A percentile compares a stretch with the other conserved stretches of the same genome.
These are phyloP conservation scores for Hippocampus barbouri DNA, from an alignment of 2,113 vertebrate genomes.

Conservation along the genomic window DNA sequence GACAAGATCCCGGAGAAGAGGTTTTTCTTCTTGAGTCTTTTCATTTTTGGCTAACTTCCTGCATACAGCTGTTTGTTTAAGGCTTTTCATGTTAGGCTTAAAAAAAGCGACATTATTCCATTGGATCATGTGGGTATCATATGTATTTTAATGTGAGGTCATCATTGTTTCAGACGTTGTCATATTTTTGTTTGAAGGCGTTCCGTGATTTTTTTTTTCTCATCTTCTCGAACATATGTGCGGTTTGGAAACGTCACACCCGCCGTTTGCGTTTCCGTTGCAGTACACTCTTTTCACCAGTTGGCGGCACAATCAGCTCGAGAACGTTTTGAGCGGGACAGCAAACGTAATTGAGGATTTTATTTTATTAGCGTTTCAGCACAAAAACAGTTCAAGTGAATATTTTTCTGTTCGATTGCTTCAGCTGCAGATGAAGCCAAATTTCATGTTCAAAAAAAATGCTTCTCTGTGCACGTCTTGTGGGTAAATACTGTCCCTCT, in stretches of 20 bases:
- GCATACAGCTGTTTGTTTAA: too few relatives aligned
- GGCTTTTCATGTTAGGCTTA: too few relatives aligned
- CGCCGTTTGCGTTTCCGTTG: neutral
- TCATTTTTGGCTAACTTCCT: too few relatives aligned
- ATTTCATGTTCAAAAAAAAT: neutral
- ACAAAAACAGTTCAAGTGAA: neutral
- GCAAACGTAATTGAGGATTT: neutral
- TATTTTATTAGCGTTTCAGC: conserved; percentile 12
- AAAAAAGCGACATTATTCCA: too few relatives aligned
- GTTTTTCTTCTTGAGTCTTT: too few relatives aligned
- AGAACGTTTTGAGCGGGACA: neutral
- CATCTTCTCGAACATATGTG: neutral
- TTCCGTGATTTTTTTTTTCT: too few relatives aligned
- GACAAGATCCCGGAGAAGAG: neutral
- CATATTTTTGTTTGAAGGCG: neutral
- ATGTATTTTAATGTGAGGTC: too few relatives aligned
- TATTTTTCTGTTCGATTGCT: conserved; percentile 2
- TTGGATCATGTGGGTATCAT: too few relatives aligned
- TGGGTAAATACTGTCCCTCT: neutral
- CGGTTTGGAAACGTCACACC: neutral
- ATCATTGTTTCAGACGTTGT: too few relatives aligned
- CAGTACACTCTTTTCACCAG: conserved; percentile 3
- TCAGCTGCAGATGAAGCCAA: neutral
- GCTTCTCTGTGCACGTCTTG: neutral
- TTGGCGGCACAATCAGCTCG: conserved; percentile 4